A percentile compares a stretch with the other conserved stretches of the same genome.
phyloP scores from a whole-genome alignment of 2,888 invertebrate genomes.

The Leistus spinibarbis region DNA sequence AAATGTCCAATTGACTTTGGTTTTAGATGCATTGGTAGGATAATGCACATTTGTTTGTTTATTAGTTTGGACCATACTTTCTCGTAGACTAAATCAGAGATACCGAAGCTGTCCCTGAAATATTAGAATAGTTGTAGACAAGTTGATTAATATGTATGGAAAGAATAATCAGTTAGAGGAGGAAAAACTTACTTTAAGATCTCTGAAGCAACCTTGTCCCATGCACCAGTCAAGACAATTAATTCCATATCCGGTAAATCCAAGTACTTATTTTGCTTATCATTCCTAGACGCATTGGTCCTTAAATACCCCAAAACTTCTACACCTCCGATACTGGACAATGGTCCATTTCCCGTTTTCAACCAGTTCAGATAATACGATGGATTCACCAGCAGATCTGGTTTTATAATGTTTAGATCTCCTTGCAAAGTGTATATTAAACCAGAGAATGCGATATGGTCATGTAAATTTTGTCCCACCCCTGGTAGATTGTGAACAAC shows the following conservation, averaged over 20 bases:
- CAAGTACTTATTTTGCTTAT: too few relatives aligned
- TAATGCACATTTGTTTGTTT: conserved; percentile 54
- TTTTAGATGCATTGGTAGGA: conserved; percentile 73
- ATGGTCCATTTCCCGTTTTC: conserved; percentile 60
- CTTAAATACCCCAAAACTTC: conserved; percentile 66
- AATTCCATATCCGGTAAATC: conserved; percentile 74
- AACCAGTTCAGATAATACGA: conserved; percentile 55
- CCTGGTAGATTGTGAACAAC: conserved; percentile 6
- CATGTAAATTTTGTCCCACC: conserved; percentile 24
- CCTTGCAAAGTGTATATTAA: too few relatives aligned
- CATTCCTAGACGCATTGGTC: conserved; percentile 63
- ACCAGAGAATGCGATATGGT: too few relatives aligned
- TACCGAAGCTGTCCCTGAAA: conserved; percentile 54
- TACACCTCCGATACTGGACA: conserved; percentile 62
- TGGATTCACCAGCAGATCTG: conserved; percentile 52
- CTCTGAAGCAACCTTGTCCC: conserved; percentile 51
- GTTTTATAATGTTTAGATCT: too few relatives aligned
- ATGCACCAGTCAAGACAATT: conserved; percentile 65
- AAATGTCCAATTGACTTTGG: conserved; percentile 76
- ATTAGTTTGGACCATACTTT: conserved; percentile 62
- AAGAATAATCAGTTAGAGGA: not conserved
- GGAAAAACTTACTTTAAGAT: conserved; percentile 58
- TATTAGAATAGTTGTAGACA: not conserved
- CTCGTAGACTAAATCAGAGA: conserved; percentile 61
- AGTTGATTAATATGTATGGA: not conserved